A percentile compares a stretch with the other conserved stretches of the same genome.
These are phyloP conservation scores for Sphaerophoria rueppellii DNA, from an alignment of 2,888 invertebrate genomes.

Conservation along the genomic window DNA sequence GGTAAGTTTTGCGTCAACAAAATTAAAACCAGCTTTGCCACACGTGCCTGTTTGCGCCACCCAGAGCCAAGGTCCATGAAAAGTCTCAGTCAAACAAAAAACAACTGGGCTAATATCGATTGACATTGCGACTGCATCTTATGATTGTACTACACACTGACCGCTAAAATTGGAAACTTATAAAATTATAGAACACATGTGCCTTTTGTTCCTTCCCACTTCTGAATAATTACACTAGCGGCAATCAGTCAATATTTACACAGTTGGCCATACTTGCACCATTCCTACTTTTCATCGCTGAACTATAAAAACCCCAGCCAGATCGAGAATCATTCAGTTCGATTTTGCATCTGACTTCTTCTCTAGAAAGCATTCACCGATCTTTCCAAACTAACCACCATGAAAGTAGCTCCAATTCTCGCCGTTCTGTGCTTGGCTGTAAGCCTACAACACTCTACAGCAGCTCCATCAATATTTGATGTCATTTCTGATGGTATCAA, in stretches of 20 bases:
- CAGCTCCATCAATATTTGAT: constrained; percentile 15
- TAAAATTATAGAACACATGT: not conserved
- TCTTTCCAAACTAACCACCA: constrained; percentile 1
- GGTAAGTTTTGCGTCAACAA: not conserved
- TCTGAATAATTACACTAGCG: too few species aligned
- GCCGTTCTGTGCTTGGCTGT: constrained; percentile 48
- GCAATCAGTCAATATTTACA: not conserved
- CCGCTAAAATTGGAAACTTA: not conserved
- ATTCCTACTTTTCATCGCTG: not conserved
- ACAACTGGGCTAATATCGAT: constrained; percentile 6
- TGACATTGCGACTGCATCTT: constrained; percentile 17
- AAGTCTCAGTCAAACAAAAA: not conserved
- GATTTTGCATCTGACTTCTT: constrained; percentile 37
- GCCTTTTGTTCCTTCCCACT: not conserved
- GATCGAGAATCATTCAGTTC: constrained; percentile 36
- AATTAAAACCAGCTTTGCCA: not conserved
- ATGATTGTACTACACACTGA: not conserved
- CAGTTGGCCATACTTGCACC: not conserved
- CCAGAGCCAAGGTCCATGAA: too few species aligned
- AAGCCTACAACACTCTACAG: constrained; percentile 23
- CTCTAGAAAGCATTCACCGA: constrained; percentile 1
- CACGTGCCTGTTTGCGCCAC: too few species aligned
- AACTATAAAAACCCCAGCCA: constrained; percentile 41
- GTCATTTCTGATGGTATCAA: constrained; percentile 12
- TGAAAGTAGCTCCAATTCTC: constrained; percentile 52